A percentile compares a stretch with the other conserved stretches of the same genome.
Evolutionary conservation across 2,797 vertebrate genomes (phyloP).

Genomic region (Neomorphus geoffroyi): DNA sequence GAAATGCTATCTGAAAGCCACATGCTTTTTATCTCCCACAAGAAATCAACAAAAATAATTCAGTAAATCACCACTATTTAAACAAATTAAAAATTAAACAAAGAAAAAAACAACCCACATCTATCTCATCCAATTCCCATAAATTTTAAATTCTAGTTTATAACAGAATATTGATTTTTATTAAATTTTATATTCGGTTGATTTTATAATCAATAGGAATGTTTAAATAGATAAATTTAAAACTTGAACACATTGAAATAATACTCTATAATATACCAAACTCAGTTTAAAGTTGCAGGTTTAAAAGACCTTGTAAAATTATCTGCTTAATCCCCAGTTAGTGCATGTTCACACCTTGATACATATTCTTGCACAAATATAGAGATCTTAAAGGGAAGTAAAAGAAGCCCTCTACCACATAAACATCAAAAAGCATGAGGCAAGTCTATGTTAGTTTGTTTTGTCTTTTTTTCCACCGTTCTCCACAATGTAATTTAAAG

Average conservation of each 20-base stretch:
- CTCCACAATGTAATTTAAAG: not conserved
- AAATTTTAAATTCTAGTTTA: not conserved
- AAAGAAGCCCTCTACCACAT: not conserved
- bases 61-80: not conserved
- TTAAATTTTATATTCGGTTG: not conserved
- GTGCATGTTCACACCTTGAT: not conserved
- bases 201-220: not conserved
- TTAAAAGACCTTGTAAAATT: not conserved
- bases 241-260: not conserved
- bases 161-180: not conserved
- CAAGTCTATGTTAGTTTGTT: not conserved
- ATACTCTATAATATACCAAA: not conserved
- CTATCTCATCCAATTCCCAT: not conserved
- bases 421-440: not conserved
- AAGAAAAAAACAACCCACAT: not conserved
- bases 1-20: not conserved
- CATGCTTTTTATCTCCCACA: not conserved
- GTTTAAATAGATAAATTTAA: not conserved
- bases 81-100: slow-evolving; percentile 2
- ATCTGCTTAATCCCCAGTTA: not conserved
- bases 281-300: not conserved
- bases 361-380: not conserved
- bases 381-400: not conserved
- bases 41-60: slow-evolving; percentile 7
- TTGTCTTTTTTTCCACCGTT: not conserved